Conservation (phyloP, 2,888 invertebrate species). For the Petrolisthes manimaculis region DNA sequence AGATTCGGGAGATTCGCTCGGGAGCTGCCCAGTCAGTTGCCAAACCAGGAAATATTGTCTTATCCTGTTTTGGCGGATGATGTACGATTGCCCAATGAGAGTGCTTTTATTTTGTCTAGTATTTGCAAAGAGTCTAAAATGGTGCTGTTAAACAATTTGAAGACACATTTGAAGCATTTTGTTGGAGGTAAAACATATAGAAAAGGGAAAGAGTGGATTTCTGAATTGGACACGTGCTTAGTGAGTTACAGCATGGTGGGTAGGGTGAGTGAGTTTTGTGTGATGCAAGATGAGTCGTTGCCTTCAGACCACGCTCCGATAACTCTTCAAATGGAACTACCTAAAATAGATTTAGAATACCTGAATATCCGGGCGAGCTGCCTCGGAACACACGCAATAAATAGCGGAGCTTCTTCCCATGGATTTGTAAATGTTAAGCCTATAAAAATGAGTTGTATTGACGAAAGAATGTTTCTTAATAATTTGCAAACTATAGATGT, state of each 20-base stretch:
- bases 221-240: constrained; percentile 18
- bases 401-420: too few relatives aligned
- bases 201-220: constrained; percentile 2
- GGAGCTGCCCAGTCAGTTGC: background rate
- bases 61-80: constrained; percentile 2
- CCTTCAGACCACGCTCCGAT: constrained; percentile 21
- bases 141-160: background rate
- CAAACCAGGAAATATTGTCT: background rate
- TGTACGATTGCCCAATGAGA: background rate
- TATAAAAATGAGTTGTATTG: constrained; percentile 5
- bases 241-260: background rate
- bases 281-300: background rate
- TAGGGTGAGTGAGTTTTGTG: background rate
- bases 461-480: constrained; percentile 15
- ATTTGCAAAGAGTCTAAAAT: background rate
- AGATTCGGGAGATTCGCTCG: background rate
- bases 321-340: background rate
- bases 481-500: background rate
- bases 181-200: background rate
- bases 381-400: background rate
- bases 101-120: background rate
- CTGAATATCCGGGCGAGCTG: background rate
- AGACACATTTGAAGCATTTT: constrained; percentile 3
- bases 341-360: background rate
- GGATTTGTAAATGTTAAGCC: background rate